Percentiles rank a stretch among this genome's conserved stretches.
phyloP scores from a whole-genome alignment of 1,140 invertebrate genomes.

The Ericerus pela region DNA sequence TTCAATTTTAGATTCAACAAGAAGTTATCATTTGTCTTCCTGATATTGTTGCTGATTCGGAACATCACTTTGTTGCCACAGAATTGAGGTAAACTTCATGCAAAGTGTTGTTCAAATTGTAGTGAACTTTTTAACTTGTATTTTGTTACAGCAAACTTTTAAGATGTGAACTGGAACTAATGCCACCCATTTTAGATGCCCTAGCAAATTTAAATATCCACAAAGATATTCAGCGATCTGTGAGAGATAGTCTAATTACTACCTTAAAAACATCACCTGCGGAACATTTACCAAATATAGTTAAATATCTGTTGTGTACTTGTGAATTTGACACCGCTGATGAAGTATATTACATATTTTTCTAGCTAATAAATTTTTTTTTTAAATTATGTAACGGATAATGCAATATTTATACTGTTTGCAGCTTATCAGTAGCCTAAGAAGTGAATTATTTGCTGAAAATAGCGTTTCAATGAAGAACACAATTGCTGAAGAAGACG shows the following conservation, averaged over 20 bases:
- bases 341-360: conserved; percentile 13
- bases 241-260: conserved; percentile 17
- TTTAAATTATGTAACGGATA: background rate
- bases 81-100: conserved; percentile 16
- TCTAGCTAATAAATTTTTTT: background rate
- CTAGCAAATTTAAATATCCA: conserved; percentile 20
- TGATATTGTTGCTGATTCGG: conserved; percentile 17
- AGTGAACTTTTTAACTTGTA: background rate
- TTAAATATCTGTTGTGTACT: conserved; percentile 19
- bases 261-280: conserved; percentile 15
- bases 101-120: background rate
- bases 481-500: background rate
- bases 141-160: conserved; percentile 20
- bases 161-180: conserved; percentile 18
- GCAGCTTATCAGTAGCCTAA: conserved; percentile 19
- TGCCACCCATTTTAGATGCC: conserved; percentile 20
- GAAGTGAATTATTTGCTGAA: conserved; percentile 16
- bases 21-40: conserved; percentile 18
- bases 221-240: conserved; percentile 16
- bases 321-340: conserved; percentile 16
- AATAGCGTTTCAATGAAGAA: background rate
- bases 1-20: conserved; percentile 17
- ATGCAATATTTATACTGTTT: background rate
- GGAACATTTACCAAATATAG: conserved; percentile 19
- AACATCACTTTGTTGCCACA: conserved; percentile 17